Evolutionary conservation across 2,888 invertebrate genomes (phyloP), one percentile per base, ranked within the genome.

Genomic region (Drosophila sordidula): DNA sequence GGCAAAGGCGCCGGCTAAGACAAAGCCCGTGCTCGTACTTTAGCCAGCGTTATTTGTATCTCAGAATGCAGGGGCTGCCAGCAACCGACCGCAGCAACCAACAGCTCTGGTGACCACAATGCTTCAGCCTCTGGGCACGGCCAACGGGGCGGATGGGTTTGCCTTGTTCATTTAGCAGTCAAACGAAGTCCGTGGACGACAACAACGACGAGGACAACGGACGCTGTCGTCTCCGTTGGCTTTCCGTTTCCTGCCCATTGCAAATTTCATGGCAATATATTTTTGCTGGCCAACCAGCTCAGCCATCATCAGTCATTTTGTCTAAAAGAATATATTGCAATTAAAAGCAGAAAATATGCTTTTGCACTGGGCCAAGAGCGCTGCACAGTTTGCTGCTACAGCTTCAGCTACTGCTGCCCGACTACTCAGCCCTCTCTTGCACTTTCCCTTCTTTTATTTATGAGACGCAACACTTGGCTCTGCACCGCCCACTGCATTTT

Each of bases 251-350:
- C 83, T 82, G 86, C 41, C 78, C 70, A 65, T 61, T 72, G 81
- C 78, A 87, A 87, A 87, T 83, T 87, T 87, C 71, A 86, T 86
- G 83, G 87, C 88, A 80, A 86, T 83, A 83, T 82, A 85, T 83
- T 88, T 80, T 66, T 79, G 78, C 87, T 58, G 77, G 67, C 62
- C 75, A 70, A 64, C 45, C 75, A 84, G 57, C 68, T 64, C 58
- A 49, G 73, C 75, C 87, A 89, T 89, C 85, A 85, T 85, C 85
- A 89, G 85, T 85, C 85, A 89, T 85, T 85, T 89, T 87, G 89
- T 87, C 87, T 87, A 87, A 84, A 84, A 85, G 85, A 85, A 85
- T 85, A 85, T 89, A 85, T 85, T 87, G 85, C 85, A 85, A 85
- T 85, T 85, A 85, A 85, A 85, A 89, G 69, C 85, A 85, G 87